These are phyloP conservation scores for Tor tambroides DNA, from an alignment of 2,113 vertebrate genomes.

Conservation along the genomic window DNA sequence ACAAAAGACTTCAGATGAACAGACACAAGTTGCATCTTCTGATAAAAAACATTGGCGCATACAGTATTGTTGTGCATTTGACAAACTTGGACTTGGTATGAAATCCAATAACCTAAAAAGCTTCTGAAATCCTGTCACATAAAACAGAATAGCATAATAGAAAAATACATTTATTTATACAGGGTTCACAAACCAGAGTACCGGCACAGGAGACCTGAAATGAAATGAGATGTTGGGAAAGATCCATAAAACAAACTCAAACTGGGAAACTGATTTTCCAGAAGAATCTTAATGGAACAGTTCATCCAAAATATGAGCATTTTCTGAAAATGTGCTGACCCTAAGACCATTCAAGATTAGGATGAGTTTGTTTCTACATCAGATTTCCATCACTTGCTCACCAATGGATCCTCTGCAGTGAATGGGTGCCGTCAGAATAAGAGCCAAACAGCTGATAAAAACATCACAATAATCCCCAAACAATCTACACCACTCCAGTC, in stretches of 20 bases:
- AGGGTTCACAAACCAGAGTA: conserved; percentile 19
- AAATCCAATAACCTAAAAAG: neutral
- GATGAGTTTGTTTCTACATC: neutral
- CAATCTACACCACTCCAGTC: too few species aligned
- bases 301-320: neutral
- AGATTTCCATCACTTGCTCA: too few species aligned
- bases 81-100: neutral
- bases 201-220: neutral
- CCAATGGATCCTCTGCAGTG: neutral
- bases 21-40: neutral
- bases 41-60: neutral
- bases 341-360: neutral
- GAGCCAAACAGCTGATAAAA: too few species aligned
- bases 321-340: too few species aligned
- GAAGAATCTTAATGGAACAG: too few species aligned
- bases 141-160: conserved; percentile 43
- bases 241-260: neutral
- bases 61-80: neutral
- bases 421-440: neutral
- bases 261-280: neutral
- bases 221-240: neutral
- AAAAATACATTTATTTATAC: conserved; percentile 60
- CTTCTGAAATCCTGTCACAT: conserved; percentile 18
- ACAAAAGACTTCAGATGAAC: neutral
- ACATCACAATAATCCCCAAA: too few species aligned